Evolutionary conservation across 1,140 invertebrate species (phyloP).

Genomic region (Drosophila oshimai): DNA sequence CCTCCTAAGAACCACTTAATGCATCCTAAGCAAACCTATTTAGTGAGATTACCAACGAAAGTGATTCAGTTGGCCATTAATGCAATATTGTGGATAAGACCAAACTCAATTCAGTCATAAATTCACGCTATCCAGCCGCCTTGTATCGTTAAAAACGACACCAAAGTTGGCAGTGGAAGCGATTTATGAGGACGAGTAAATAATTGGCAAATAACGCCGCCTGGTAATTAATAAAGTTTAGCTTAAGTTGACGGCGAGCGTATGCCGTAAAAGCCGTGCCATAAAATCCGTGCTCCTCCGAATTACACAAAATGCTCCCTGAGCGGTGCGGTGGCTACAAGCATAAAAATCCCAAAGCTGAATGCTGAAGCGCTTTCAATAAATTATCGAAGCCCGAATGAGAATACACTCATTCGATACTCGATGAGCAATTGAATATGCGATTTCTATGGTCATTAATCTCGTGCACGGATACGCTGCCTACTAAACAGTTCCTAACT

Average conservation of each 20-base stretch:
- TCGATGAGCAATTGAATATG: constrained; percentile 66
- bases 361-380: constrained; percentile 63
- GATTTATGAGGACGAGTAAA: constrained; percentile 37
- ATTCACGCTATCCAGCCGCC: constrained; percentile 1
- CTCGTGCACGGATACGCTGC: constrained; percentile 16
- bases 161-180: neutral
- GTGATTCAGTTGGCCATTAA: neutral
- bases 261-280: constrained; percentile 59
- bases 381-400: constrained; percentile 75
- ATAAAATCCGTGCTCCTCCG: constrained; percentile 51
- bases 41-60: neutral
- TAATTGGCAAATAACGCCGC: constrained; percentile 62
- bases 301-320: constrained; percentile 1
- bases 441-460: constrained; percentile 75
- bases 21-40: neutral
- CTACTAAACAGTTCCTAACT: constrained; percentile 40
- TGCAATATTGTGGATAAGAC: constrained; percentile 1
- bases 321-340: constrained; percentile 1
- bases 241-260: constrained; percentile 53
- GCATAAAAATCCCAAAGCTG: constrained; percentile 60
- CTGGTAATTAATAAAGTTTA: constrained; percentile 75
- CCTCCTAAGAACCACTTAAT: neutral
- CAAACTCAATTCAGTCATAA: constrained; percentile 10
- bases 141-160: neutral
- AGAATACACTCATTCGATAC: no score